Evolutionary conservation across 2,888 invertebrate species (phyloP).

Genomic region (Phalera bucephala): DNA sequence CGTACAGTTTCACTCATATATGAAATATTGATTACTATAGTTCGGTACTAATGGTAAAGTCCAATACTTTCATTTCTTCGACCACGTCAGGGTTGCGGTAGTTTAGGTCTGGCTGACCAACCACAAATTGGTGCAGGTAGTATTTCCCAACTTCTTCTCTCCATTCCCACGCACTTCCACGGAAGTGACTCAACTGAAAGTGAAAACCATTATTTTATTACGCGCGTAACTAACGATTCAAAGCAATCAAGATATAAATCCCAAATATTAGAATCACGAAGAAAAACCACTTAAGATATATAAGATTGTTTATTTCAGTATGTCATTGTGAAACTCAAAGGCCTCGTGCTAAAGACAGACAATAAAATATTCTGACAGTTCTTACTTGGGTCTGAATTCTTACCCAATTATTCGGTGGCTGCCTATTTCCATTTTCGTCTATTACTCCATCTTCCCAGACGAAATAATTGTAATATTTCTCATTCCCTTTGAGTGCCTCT

Average conservation of each 20-base stretch:
- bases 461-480: constrained; percentile 88
- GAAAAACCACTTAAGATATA: too few species aligned
- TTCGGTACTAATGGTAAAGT: too few species aligned
- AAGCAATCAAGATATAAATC: too few species aligned
- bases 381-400: constrained; percentile 25
- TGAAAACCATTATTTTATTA: too few species aligned
- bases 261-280: too few species aligned
- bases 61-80: constrained; percentile 82
- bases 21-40: background rate
- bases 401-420: constrained; percentile 90
- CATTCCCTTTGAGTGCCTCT: constrained; percentile 84
- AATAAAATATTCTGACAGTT: constrained; percentile 3
- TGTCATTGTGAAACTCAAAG: too few species aligned
- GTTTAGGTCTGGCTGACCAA: constrained; percentile 89
- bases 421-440: constrained; percentile 63
- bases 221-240: too few species aligned
- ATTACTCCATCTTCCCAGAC: constrained; percentile 86
- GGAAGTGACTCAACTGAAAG: constrained; percentile 78
- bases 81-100: constrained; percentile 86
- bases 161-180: constrained; percentile 89
- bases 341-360: too few species aligned
- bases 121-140: constrained; percentile 88
- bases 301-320: too few species aligned
- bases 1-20: background rate
- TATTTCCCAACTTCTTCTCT: constrained; percentile 85